A percentile compares a stretch with the other conserved stretches of the same genome.
These are phyloP conservation scores for Tupiocoris notatus DNA, from an alignment of 2,888 invertebrate species.

Conservation along the genomic window DNA sequence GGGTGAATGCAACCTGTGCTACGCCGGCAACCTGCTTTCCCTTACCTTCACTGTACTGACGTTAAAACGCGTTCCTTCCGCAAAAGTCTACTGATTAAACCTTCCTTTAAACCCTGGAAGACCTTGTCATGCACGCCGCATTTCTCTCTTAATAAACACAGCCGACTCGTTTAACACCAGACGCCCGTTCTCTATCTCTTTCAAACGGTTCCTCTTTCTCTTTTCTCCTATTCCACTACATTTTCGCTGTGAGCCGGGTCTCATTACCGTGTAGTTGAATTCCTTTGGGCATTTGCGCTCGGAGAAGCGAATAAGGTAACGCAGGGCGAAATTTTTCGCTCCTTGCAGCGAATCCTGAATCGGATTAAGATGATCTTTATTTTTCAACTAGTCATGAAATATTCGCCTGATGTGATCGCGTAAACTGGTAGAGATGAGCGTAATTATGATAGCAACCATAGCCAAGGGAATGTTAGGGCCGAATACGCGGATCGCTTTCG, in stretches of 20 bases:
- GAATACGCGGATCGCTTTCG: too few species aligned
- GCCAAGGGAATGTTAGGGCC: too few species aligned
- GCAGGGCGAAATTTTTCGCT: background rate
- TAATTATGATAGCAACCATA: too few species aligned
- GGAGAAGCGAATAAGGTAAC: background rate
- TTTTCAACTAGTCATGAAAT: too few species aligned
- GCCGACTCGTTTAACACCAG: background rate
- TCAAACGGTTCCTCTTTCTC: background rate
- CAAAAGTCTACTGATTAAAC: slow-evolving; percentile 36
- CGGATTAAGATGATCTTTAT: background rate
- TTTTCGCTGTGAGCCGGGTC: slow-evolving; percentile 7
- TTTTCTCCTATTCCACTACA: background rate
- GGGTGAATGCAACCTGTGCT: slow-evolving; percentile 30
- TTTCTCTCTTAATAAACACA: slow-evolving; percentile 31
- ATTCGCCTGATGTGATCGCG: too few species aligned
- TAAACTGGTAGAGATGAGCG: too few species aligned
- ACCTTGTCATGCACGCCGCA: slow-evolving; percentile 38
- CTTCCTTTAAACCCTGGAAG: slow-evolving; percentile 25
- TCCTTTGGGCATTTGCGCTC: background rate
- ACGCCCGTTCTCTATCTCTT: background rate
- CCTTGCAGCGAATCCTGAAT: background rate
- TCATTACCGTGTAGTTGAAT: slow-evolving; percentile 13
- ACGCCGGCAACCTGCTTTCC: background rate
- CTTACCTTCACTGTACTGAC: background rate
- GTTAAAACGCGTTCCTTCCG: slow-evolving; percentile 3